Base-by-base conservation (phyloP, 1,140 invertebrate species). In the Zaprionus gabonicus region DNA sequence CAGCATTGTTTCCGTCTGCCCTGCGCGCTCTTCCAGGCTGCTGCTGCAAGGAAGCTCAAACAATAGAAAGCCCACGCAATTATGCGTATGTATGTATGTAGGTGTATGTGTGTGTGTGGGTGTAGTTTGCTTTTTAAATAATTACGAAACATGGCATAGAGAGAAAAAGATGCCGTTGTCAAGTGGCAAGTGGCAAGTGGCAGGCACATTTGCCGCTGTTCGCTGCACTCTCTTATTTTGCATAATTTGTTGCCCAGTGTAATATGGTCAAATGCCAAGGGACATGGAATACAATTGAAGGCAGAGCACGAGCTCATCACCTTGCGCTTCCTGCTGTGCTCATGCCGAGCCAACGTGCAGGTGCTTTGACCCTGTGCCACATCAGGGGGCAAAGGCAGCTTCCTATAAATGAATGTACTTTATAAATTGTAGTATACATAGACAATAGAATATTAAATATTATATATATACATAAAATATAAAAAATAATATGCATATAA, bases 81-180 rank as follows among this genome's bases (percentile, higher is more conserved):
- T 75, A 77, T 75, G 60, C 25, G 56, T 53, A 72, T 76, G 58
- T 64, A 41, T 62, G 17, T 15, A 23, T 65, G 13, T 44, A 56
- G 10, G 46, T 64, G 64, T 57, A 15, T 63, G 66, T 67, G 55
- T 66, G 13, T 12, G 34, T 56, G 17, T 49, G 59, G 15, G n/a
- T 67, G 63, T 81, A 84, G 82, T 84, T 85, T 78, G 66, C 73
- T 84, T 78, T 83, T 80, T 65, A 78, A 76, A 81, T 85, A 84
- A 84, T 74, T 78, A 85, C 64, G 55, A 68, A 78, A 78, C 73
- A 78, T 55, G 62, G n/a, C 63, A 25, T 51, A 55, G 15, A 69
- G 27, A 31, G 15, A 69, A 23, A 31, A 57, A 31, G 49, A 51
- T 34, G 1, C 31, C 34, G 23, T 41, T 17, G 53, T 56, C 63